phyloP scores from a whole-genome alignment of 2,797 vertebrate genomes.

The Gobionotothen gibberifrons region DNA sequence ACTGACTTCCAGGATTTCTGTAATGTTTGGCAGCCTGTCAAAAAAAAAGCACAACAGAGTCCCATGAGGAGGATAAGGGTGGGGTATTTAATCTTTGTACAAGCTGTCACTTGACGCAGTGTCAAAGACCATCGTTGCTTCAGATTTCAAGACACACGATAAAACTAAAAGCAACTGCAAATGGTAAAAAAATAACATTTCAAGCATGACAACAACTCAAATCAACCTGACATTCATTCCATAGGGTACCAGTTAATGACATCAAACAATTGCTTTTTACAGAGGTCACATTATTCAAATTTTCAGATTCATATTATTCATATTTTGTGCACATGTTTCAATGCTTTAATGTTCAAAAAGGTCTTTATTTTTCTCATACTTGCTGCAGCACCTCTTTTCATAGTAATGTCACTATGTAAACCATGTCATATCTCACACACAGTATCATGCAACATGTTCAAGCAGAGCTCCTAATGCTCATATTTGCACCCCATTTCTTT shows the following conservation, averaged over 20 bases:
- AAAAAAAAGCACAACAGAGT: constrained; percentile 12
- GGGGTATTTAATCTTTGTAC: background rate
- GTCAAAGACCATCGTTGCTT: constrained; percentile 1
- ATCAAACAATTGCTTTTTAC: no score
- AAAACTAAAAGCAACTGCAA: background rate
- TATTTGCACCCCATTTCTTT: constrained; percentile 15
- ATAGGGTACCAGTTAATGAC: background rate
- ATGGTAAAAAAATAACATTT: background rate
- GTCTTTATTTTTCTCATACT: no score
- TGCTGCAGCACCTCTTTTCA: no score
- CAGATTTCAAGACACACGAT: background rate
- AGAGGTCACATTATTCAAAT: no score
- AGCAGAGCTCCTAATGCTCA: constrained; percentile 3
- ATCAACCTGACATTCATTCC: background rate
- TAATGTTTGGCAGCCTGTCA: constrained; percentile 22
- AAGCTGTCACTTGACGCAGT: background rate
- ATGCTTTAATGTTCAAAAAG: no score
- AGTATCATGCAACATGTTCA: background rate
- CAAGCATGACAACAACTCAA: background rate
- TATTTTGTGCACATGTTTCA: no score
- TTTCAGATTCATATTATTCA: background rate
- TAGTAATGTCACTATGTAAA: no score
- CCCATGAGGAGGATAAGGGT: constrained; percentile 14
- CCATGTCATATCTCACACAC: background rate
- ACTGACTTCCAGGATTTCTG: constrained; percentile 40